A percentile compares a stretch with the other conserved stretches of the same genome.
Evolutionary conservation across 2,888 invertebrate genomes (phyloP).

Genomic region (Toxonevra muliebris): DNA sequence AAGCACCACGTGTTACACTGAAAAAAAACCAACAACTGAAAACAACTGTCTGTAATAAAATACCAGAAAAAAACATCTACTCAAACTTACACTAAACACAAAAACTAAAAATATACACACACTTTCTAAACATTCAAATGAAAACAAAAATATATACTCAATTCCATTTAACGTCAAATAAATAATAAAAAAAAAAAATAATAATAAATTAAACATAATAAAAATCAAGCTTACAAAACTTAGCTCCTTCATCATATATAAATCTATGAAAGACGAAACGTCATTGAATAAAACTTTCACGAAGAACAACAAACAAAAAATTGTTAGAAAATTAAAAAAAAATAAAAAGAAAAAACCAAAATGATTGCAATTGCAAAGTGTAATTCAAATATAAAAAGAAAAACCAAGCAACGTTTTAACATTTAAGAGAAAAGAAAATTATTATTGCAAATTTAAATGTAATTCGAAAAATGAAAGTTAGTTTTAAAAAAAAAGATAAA

Average conservation of each 20-base stretch:
- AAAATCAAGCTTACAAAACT: not conserved
- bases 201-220: conserved; percentile 7
- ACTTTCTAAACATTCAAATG: not conserved
- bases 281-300: not conserved
- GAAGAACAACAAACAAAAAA: conserved; percentile 11
- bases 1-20: conserved; percentile 23
- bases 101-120: too few species aligned
- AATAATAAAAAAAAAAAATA: conserved; percentile 22
- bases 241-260: conserved; percentile 8
- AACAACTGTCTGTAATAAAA: not conserved
- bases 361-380: not conserved
- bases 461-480: conserved; percentile 21
- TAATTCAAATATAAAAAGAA: not conserved
- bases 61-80: not conserved
- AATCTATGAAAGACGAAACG: not conserved
- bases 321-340: too few species aligned
- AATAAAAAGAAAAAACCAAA: too few species aligned
- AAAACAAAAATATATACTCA: conserved; percentile 12
- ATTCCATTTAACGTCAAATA: conserved; percentile 6
- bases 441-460: conserved; percentile 19
- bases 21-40: conserved; percentile 17
- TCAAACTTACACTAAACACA: not conserved
- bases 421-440: not conserved
- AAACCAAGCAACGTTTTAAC: not conserved
- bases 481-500: conserved; percentile 6